Percentiles rank a stretch among this genome's conserved stretches.
Evolutionary conservation across 2,888 invertebrate genomes (phyloP).

Genomic region (Apotomis betuletana): DNA sequence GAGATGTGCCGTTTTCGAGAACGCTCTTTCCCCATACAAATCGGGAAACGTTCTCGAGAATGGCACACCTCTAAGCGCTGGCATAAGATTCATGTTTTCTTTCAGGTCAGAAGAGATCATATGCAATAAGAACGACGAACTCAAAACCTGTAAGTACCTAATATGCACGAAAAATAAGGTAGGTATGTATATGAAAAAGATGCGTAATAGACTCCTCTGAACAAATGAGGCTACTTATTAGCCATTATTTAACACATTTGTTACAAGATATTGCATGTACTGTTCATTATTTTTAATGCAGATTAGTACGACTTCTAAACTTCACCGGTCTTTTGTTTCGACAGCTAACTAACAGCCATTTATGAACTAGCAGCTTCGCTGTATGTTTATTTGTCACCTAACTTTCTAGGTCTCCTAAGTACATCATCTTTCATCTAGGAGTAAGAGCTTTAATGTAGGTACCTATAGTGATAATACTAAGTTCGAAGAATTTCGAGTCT

Average conservation of each 20-base stretch:
- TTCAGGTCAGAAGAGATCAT: no score
- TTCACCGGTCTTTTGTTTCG: constrained; percentile 10
- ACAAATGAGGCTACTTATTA: not conserved
- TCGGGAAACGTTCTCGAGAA: no score
- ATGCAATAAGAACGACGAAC: no score
- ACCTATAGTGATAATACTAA: no score
- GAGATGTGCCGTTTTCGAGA: no score
- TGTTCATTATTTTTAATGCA: constrained; percentile 1
- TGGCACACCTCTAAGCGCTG: no score
- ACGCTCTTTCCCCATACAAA: no score
- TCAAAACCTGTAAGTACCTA: no score
- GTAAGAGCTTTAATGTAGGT: no score
- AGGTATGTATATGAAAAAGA: not conserved
- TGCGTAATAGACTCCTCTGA: not conserved
- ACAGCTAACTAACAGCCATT: not conserved
- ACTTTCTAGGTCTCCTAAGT: not conserved
- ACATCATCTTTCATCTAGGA: no score
- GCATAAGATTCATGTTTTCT: no score
- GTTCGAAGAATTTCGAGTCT: no score
- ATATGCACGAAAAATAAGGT: not conserved
- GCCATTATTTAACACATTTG: not conserved
- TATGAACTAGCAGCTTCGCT: not conserved
- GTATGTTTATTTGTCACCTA: not conserved
- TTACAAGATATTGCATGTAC: not conserved
- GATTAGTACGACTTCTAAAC: constrained; percentile 8